A percentile compares a stretch with the other conserved stretches of the same genome.
phyloP scores from a whole-genome alignment of 2,797 vertebrate species.

The Leptodactylus fallax region DNA sequence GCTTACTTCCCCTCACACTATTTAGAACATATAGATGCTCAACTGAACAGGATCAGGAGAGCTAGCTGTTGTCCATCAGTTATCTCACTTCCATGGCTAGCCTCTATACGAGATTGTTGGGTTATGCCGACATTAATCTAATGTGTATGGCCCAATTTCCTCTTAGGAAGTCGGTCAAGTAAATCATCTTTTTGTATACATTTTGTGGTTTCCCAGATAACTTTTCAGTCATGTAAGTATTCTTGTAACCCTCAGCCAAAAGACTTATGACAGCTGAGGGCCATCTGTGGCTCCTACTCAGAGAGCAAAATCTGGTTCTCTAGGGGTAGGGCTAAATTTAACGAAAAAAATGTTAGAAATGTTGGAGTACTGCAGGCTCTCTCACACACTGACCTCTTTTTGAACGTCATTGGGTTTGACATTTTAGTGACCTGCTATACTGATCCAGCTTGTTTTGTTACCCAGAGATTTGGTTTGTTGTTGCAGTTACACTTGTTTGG shows the following conservation, averaged over 20 bases:
- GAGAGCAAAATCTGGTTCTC: background rate
- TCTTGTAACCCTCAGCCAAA: background rate
- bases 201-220: background rate
- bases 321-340: conserved; percentile 14
- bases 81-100: too few species aligned
- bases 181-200: background rate
- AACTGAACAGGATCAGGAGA: too few species aligned
- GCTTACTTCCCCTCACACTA: too few species aligned
- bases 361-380: background rate
- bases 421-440: too few species aligned
- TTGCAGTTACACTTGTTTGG: too few species aligned
- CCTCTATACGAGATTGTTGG: too few species aligned
- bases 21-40: too few species aligned
- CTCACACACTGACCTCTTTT: background rate
- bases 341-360: conserved; percentile 20
- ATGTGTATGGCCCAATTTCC: too few species aligned
- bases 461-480: too few species aligned
- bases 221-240: background rate
- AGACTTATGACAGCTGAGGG: background rate
- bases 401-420: background rate
- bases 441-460: too few species aligned
- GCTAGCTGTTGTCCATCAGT: too few species aligned
- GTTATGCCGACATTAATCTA: too few species aligned
- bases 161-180: background rate
- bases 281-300: background rate